Conservation (phyloP, 2,888 invertebrate species). For the Choristoneura rosaceana region DNA sequence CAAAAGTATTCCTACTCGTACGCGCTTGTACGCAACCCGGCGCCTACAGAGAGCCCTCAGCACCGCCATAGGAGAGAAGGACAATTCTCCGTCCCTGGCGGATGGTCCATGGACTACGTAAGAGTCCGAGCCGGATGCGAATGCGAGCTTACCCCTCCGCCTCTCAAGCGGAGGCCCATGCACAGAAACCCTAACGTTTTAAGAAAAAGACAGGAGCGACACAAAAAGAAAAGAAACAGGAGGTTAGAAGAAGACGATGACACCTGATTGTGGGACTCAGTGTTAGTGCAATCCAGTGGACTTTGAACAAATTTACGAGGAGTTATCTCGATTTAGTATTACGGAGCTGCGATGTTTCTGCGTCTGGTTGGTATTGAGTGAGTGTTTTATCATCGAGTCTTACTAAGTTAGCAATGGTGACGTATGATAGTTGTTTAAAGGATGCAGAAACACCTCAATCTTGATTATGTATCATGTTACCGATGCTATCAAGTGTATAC, state of each 20-base stretch:
- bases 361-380: conserved; percentile 18
- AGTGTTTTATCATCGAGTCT: conserved; percentile 4
- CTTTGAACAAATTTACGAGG: conserved; percentile 69
- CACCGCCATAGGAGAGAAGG: conserved; percentile 68
- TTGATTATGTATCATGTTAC: conserved; percentile 55
- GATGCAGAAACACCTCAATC: conserved; percentile 46
- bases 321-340: conserved; percentile 62
- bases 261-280: conserved; percentile 66
- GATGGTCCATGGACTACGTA: conserved; percentile 93
- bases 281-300: conserved; percentile 67
- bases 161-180: conserved; percentile 79
- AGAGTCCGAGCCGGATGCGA: conserved; percentile 93
- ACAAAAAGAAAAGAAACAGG: conserved; percentile 71
- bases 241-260: conserved; percentile 69
- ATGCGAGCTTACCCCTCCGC: conserved; percentile 89
- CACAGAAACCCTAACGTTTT: conserved; percentile 52
- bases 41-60: conserved; percentile 72
- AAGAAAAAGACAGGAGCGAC: conserved; percentile 56
- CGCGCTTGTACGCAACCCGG: conserved; percentile 89
- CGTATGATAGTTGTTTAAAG: conserved; percentile 37
- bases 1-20: conserved; percentile 94
- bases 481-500: conserved; percentile 53
- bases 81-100: conserved; percentile 81
- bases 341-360: conserved; percentile 47
- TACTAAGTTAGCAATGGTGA: conserved; percentile 42